Evolutionary conservation across 2,888 invertebrate genomes (phyloP).

Genomic region (Metellina segmentata): DNA sequence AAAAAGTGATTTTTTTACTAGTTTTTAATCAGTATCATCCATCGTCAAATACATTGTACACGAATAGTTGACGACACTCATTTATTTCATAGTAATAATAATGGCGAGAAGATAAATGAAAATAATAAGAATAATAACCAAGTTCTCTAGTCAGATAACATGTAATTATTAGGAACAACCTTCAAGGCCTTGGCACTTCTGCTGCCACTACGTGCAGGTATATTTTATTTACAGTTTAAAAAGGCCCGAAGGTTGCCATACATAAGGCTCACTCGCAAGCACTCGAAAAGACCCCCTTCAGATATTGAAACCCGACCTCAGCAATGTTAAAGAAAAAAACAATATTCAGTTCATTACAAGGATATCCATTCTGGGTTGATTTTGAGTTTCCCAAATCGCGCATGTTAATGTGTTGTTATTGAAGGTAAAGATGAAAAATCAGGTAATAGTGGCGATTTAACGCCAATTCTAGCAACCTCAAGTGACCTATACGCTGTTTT

Average conservation of each 20-base stretch:
- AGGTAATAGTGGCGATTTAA: no score
- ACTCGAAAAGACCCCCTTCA: slow-evolving; percentile 27
- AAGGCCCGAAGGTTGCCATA: slow-evolving; percentile 75
- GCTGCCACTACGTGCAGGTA: slow-evolving; percentile 77
- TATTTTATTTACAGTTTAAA: slow-evolving; percentile 77
- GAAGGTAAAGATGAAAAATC: no score
- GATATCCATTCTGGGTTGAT: no score
- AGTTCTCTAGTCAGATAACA: slow-evolving; percentile 76
- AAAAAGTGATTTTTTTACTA: slow-evolving; percentile 58
- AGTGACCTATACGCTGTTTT: no score
- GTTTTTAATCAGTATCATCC: slow-evolving; percentile 61
- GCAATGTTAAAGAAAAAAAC: no score
- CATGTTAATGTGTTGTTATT: no score
- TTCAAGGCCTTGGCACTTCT: slow-evolving; percentile 77
- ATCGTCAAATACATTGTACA: slow-evolving; percentile 73
- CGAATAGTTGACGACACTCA: slow-evolving; percentile 72
- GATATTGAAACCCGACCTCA: background rate
- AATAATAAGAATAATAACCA: slow-evolving; percentile 56
- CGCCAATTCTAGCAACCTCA: no score
- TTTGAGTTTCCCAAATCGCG: no score
- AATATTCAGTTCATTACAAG: no score
- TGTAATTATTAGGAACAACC: slow-evolving; percentile 72
- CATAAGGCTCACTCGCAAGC: slow-evolving; percentile 75
- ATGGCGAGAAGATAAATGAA: slow-evolving; percentile 52
- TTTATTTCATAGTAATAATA: slow-evolving; percentile 59